These are phyloP conservation scores for Cecidostiba fungosa DNA, from an alignment of 2,888 invertebrate species.

Conservation along the genomic window DNA sequence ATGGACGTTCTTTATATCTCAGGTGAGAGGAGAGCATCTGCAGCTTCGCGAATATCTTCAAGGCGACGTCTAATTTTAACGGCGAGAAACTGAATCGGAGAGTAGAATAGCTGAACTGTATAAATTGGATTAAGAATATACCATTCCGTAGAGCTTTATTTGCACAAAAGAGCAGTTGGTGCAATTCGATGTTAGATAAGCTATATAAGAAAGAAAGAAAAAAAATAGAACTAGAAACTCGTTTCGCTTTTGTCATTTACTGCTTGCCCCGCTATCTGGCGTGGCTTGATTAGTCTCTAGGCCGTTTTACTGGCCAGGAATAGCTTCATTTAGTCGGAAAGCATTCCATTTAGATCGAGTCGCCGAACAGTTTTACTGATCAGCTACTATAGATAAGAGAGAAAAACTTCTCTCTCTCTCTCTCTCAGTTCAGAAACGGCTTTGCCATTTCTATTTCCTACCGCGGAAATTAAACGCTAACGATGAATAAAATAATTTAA, in stretches of 20 bases:
- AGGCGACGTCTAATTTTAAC: neutral
- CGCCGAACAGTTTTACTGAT: slow-evolving; percentile 38
- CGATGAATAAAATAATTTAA: neutral
- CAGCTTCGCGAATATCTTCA: neutral
- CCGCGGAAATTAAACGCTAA: slow-evolving; percentile 43
- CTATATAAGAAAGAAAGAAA: neutral
- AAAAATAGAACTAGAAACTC: slow-evolving; percentile 14
- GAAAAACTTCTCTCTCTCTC: slow-evolving; percentile 32
- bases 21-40: neutral
- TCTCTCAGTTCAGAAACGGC: slow-evolving; percentile 37
- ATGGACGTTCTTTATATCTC: neutral
- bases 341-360: slow-evolving; percentile 60
- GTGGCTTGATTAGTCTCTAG: slow-evolving; percentile 52
- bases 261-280: neutral
- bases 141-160: neutral
- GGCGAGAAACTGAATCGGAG: neutral
- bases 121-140: neutral
- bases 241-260: slow-evolving; percentile 48
- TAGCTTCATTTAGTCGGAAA: slow-evolving; percentile 58
- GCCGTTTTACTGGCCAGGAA: slow-evolving; percentile 47
- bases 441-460: slow-evolving; percentile 7
- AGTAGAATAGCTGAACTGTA: neutral
- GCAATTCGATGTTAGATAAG: neutral
- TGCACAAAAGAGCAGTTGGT: slow-evolving; percentile 1
- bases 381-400: slow-evolving; percentile 35